Evolutionary conservation across 2,113 vertebrate genomes (phyloP).

Genomic region (Pterocles orientalis): DNA sequence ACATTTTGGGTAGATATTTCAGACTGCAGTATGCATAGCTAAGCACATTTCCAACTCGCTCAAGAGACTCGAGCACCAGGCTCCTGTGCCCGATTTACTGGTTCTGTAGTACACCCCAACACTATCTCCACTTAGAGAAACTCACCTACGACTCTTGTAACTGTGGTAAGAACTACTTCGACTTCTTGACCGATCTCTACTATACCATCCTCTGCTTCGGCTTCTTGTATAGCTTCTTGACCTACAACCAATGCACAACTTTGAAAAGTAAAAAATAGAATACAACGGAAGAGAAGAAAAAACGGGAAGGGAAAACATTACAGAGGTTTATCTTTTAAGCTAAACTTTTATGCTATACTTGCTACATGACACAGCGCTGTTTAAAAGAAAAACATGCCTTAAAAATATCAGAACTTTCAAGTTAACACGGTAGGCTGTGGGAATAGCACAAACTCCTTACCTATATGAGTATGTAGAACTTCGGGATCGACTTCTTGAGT

Average conservation of each 20-base stretch:
- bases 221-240: conserved; percentile 90
- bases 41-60: background rate
- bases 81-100: background rate
- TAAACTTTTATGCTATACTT: background rate
- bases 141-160: conserved; percentile 85
- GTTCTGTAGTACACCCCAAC: background rate
- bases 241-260: conserved; percentile 10
- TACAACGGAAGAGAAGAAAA: background rate
- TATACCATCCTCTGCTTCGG: conserved; percentile 83
- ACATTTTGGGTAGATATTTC: background rate
- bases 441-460: conserved; percentile 58
- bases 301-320: background rate
- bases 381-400: background rate
- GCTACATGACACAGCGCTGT: background rate
- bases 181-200: conserved; percentile 81
- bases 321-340: background rate
- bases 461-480: conserved; percentile 89
- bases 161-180: conserved; percentile 89
- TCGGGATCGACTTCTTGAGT: conserved; percentile 85
- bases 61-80: background rate
- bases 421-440: background rate
- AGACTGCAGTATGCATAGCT: fast-evolving
- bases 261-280: background rate
- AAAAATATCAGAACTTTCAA: fast-evolving
- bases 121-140: fast-evolving